phyloP scores from a whole-genome alignment of 1,140 invertebrate species.

The Zaprionus tsacasi region DNA sequence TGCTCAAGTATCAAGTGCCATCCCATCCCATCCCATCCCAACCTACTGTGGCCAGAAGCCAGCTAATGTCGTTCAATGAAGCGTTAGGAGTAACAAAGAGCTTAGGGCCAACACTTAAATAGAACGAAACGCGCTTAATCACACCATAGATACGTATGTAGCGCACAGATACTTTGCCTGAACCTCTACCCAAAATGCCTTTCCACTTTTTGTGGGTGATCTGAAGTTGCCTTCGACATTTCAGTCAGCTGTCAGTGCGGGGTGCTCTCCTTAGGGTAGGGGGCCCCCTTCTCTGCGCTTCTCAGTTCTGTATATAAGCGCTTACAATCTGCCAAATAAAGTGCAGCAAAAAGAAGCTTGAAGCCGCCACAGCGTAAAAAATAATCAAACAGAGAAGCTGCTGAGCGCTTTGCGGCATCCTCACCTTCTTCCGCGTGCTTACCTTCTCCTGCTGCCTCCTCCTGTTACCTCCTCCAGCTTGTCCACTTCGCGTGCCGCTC shows the following conservation, averaged over 20 bases:
- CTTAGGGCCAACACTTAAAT: conserved; percentile 71
- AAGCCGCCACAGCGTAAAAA: conserved; percentile 41
- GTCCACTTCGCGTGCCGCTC: conserved; percentile 15
- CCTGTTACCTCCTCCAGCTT: not conserved
- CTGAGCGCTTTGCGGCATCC: conserved; percentile 43
- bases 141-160: conserved; percentile 53
- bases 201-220: conserved; percentile 36
- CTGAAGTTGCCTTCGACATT: conserved; percentile 56
- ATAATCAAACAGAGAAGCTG: conserved; percentile 59
- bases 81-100: conserved; percentile 56
- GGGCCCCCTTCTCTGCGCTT: no score
- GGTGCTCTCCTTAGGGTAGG: not conserved
- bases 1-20: conserved; percentile 27
- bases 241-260: conserved; percentile 69
- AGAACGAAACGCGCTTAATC: conserved; percentile 73
- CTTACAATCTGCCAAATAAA: conserved; percentile 63
- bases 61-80: conserved; percentile 43
- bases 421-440: not conserved
- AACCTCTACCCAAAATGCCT: conserved; percentile 23
- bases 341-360: conserved; percentile 43
- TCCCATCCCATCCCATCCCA: conserved; percentile 20
- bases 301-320: conserved; percentile 55
- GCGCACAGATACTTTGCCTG: conserved; percentile 24
- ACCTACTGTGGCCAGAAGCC: conserved; percentile 2
- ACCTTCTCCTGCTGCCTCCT: not conserved